Evolutionary conservation across 2,888 invertebrate genomes (phyloP).

Genomic region (Rhogogaster chlorosoma): DNA sequence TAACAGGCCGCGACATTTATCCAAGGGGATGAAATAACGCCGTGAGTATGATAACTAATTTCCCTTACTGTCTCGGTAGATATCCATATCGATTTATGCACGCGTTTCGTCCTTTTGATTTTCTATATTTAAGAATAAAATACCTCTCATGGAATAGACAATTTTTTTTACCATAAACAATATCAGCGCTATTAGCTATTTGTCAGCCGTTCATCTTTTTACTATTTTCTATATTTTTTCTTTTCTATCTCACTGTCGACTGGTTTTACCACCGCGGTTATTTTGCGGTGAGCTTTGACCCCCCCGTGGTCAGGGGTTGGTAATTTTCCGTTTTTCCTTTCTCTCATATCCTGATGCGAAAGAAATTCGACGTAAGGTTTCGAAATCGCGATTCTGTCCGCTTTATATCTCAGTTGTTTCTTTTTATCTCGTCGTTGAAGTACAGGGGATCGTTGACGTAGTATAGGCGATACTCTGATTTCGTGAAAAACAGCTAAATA

Average conservation of each 20-base stretch:
- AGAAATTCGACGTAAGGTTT: conserved; percentile 4
- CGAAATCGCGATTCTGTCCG: neutral
- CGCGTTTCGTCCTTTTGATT: neutral
- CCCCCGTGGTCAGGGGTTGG: neutral
- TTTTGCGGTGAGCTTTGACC: neutral
- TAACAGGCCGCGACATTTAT: conserved; percentile 14
- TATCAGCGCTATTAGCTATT: neutral
- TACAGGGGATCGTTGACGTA: neutral
- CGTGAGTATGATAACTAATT: neutral
- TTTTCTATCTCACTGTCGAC: neutral
- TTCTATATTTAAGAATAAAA: neutral
- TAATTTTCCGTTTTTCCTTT: neutral
- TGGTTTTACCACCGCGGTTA: neutral
- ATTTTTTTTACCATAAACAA: neutral
- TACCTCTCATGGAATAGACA: neutral
- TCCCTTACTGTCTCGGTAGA: neutral
- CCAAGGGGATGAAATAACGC: neutral
- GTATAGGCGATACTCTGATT: neutral
- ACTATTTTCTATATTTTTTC: neutral
- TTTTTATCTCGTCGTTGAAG: neutral
- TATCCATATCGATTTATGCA: neutral
- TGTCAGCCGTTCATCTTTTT: neutral
- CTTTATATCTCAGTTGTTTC: neutral
- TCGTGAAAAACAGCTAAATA: neutral
- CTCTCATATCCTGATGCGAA: neutral